Conservation (phyloP, 1,140 invertebrate genomes). For the Drosophila sulfurigaster region DNA sequence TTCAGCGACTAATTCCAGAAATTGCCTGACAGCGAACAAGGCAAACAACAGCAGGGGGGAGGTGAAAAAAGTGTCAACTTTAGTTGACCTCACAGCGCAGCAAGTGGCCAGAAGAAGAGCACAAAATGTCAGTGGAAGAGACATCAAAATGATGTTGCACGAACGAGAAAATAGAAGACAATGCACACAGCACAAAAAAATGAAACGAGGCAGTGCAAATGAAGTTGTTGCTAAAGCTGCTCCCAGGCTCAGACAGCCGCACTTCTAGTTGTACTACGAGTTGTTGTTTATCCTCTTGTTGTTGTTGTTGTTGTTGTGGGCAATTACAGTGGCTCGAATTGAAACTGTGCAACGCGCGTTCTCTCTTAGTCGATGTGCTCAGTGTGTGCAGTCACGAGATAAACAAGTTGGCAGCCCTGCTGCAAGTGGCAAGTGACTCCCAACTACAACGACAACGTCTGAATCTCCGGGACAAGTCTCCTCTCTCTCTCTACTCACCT, state of each 20-base stretch:
- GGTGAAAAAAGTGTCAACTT: conserved; percentile 63
- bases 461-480: background rate
- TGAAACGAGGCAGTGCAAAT: conserved; percentile 64
- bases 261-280: conserved; percentile 2
- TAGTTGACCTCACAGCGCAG: conserved; percentile 72
- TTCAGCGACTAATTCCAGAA: conserved; percentile 67
- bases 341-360: conserved; percentile 10
- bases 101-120: conserved; percentile 54
- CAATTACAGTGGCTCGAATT: conserved; percentile 65
- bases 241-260: conserved; percentile 36
- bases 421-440: conserved; percentile 60
- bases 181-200: background rate
- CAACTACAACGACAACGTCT: conserved; percentile 1
- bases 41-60: conserved; percentile 14
- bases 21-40: conserved; percentile 62
- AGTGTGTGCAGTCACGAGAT: conserved; percentile 70
- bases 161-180: conserved; percentile 8
- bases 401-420: conserved; percentile 77
- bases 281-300: conserved; percentile 40
- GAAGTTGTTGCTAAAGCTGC: conserved; percentile 77
- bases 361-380: background rate
- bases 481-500: conserved; percentile 13
- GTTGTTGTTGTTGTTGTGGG: conserved; percentile 51
- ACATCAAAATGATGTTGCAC: conserved; percentile 56
- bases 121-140: conserved; percentile 35